Evolutionary conservation across 2,888 invertebrate species (phyloP).

Genomic region (Pristionchus arcanus): DNA sequence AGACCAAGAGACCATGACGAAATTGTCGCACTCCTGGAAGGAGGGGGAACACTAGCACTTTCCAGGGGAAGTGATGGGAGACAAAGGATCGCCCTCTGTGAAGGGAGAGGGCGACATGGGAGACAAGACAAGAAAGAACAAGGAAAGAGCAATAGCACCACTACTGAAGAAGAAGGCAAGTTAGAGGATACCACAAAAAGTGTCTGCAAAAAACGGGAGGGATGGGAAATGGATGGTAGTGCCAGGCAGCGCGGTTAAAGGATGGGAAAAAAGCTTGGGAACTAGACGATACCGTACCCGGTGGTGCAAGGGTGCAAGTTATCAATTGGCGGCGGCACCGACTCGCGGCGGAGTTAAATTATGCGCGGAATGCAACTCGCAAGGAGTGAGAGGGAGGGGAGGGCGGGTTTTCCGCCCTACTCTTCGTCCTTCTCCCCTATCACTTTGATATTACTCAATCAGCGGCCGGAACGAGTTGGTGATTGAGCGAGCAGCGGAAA

Average conservation of each 20-base stretch:
- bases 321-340: not conserved
- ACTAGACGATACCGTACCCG: not conserved
- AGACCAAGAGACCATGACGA: not conserved
- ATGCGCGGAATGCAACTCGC: constrained; percentile 43
- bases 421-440: not conserved
- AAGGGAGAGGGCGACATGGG: not conserved
- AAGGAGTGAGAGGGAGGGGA: not conserved
- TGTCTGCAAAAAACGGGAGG: not conserved
- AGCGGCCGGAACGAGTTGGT: constrained; percentile 31
- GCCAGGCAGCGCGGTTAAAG: not conserved
- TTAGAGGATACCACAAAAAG: not conserved
- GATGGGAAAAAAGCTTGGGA: not conserved
- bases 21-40: no score
- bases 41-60: not conserved
- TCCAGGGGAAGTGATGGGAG: not conserved
- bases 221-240: not conserved
- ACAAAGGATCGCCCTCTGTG: not conserved
- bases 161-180: not conserved
- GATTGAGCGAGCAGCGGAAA: not conserved
- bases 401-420: constrained; percentile 9
- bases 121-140: not conserved
- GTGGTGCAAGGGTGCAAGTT: not conserved
- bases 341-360: not conserved
- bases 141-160: not conserved
- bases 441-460: constrained; percentile 45